Percentiles rank a stretch among this genome's conserved stretches.
Conservation (phyloP, 2,888 invertebrate genomes). For the Clitarchus hookeri region DNA sequence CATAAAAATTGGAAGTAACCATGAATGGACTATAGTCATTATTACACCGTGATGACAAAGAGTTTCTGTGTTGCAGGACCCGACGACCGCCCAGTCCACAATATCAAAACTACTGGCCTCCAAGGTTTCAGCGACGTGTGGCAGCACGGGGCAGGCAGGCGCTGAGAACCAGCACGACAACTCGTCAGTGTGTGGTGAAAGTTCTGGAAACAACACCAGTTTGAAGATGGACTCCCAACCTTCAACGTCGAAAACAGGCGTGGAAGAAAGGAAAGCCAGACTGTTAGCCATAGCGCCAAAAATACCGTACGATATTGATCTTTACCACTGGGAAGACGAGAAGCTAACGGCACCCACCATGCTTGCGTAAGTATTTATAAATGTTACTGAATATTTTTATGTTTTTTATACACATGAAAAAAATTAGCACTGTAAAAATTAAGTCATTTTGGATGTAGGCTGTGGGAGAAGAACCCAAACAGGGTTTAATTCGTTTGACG, state of each 20-base stretch:
- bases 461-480: too few relatives aligned
- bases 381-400: neutral
- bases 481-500: too few relatives aligned
- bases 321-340: constrained; percentile 59
- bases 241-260: constrained; percentile 34
- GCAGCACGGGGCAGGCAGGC: neutral
- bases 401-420: neutral
- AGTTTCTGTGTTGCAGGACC: constrained; percentile 41
- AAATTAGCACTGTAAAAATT: too few relatives aligned
- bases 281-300: constrained; percentile 54
- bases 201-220: neutral
- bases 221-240: constrained; percentile 30
- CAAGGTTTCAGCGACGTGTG: neutral
- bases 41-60: too few relatives aligned
- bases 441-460: too few relatives aligned
- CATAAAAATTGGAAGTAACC: too few relatives aligned
- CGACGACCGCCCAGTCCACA: constrained; percentile 41
- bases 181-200: neutral
- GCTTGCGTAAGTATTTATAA: constrained; percentile 49
- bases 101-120: constrained; percentile 22
- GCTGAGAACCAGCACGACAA: neutral
- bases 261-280: constrained; percentile 47
- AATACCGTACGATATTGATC: constrained; percentile 57
- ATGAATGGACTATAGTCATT: too few relatives aligned
- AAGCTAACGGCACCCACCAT: constrained; percentile 53